Evolutionary conservation across 2,888 invertebrate species (phyloP).

Genomic region (Oscheius sp.): DNA sequence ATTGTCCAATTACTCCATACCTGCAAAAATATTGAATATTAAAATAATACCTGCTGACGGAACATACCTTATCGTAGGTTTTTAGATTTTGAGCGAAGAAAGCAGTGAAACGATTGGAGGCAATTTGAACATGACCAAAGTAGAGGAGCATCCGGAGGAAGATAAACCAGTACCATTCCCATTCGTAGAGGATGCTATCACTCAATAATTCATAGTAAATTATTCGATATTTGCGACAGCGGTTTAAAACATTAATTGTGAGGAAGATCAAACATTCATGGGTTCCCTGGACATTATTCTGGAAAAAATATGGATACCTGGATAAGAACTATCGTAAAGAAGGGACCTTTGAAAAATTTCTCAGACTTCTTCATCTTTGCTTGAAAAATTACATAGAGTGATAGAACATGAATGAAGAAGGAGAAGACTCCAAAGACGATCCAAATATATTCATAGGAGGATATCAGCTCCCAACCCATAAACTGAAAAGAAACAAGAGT

Average conservation of each 20-base stretch:
- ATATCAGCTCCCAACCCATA: background rate
- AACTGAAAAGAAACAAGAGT: too few relatives aligned
- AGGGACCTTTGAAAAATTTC: background rate
- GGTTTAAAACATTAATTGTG: background rate
- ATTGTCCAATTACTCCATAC: constrained; percentile 4
- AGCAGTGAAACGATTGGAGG: background rate
- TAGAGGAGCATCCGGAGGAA: background rate
- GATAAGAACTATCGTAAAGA: background rate
- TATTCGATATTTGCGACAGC: background rate
- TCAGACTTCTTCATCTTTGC: background rate
- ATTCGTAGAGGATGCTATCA: background rate
- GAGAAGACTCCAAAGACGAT: constrained; percentile 1
- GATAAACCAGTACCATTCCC: constrained; percentile 9
- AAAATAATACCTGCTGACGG: background rate
- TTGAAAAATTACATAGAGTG: background rate
- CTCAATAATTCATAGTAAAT: background rate
- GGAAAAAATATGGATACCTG: background rate
- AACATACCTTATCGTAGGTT: background rate
- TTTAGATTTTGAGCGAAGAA: background rate
- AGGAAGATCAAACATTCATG: background rate
- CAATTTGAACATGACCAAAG: constrained; percentile 13
- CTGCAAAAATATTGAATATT: background rate
- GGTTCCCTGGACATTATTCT: background rate
- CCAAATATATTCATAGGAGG: constrained; percentile 8
- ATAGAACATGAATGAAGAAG: background rate